Base-by-base conservation (phyloP, 2,797 vertebrate genomes). In the Diglossa cyanea region DNA sequence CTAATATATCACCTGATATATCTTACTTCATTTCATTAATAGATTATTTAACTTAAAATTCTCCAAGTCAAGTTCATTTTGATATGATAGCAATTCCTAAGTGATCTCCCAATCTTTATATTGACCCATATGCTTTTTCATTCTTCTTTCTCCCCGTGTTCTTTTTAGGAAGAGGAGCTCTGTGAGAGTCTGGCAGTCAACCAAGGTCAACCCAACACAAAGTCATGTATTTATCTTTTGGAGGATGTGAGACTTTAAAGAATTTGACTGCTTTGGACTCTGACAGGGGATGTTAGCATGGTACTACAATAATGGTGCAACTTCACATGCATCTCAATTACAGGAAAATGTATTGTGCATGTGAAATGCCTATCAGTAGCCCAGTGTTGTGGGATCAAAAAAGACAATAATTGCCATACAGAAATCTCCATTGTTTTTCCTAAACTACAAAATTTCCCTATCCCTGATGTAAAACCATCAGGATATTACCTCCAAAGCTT, bases 101-200 rank as follows among this genome's bases (percentile, higher is more conserved):
- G 17, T 45, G 17, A 40, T 33, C 3, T 48, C 8, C 3, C 10
- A 40, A 6, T 48, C 28, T 78, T 74, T 57, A 20, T n/a, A 17
- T 47, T 86, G n/a, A 50, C 12, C 4, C 9, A 7, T 5, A 35
- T 37, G 17, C 1, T 45, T 84, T 87, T 77, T 66, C 15, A 51
- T 75, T 7, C 15, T 44, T 8, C 6, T 48, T 67, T 67, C 5
- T 71, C 5, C 4, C 25, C 0, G 0, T 33, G 5, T 39, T 37
- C 26, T 51, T 5, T 35, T 42, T 33, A 86, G 45, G 5, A 39
- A 54, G 17, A 75, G 2, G 5, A 53, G 3, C 4, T 9, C 2
- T 14, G 9, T 50, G 7, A 8, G 25, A 30, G 7, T 50, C 40
- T 72, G 37, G 11, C 14, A 84, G 7, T 5, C 50, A 91, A 6